Conservation (phyloP, 2,113 vertebrate species). For the Chrysochloris asiatica region DNA sequence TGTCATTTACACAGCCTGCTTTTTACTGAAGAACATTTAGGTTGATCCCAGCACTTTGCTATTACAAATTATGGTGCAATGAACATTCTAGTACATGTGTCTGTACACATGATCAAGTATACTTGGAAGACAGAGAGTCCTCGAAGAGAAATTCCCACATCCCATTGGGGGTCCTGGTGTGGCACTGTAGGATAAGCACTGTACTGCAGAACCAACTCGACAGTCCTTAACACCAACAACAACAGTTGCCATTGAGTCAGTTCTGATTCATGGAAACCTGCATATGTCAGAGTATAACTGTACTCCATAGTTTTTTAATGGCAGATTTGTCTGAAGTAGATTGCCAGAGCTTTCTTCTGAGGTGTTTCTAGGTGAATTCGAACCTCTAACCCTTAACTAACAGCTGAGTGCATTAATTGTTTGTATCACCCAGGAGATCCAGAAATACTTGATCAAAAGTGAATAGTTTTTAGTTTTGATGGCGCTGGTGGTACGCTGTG, state of each 20-base stretch:
- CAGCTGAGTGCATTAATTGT: not conserved
- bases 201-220: too few relatives aligned
- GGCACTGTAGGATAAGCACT: too few relatives aligned
- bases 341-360: not conserved
- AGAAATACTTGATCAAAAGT: not conserved
- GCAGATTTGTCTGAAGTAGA: not conserved
- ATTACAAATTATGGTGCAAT: not conserved
- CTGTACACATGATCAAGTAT: not conserved
- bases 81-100: not conserved
- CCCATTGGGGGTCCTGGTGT: not conserved
- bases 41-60: not conserved
- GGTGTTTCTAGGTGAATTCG: not conserved
- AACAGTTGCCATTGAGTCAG: not conserved
- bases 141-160: not conserved
- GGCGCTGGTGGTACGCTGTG: too few relatives aligned
- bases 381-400: not conserved
- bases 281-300: not conserved
- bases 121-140: not conserved
- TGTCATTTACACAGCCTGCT: not conserved
- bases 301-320: not conserved
- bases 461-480: constrained; percentile 2
- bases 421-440: not conserved
- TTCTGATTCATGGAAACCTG: not conserved
- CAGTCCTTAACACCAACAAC: too few relatives aligned
- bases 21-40: not conserved